Evolutionary conservation across 1,140 invertebrate genomes (phyloP).

Genomic region (Stenopsyche tienmushanensis): DNA sequence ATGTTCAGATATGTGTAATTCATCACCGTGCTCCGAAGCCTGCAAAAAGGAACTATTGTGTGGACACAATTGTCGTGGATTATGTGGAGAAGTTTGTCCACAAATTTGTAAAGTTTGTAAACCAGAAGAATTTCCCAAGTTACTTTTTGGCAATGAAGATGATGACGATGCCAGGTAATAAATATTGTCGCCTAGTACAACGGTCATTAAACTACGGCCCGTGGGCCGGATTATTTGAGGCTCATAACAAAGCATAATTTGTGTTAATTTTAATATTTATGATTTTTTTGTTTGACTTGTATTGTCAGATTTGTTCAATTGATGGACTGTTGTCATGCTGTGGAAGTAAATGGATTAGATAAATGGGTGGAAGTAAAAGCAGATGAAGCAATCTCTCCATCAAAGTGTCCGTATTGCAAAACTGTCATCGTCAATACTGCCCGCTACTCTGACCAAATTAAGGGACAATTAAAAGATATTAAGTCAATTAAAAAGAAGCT

Average conservation of each 20-base stretch:
- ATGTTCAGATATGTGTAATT: slow-evolving; percentile 56
- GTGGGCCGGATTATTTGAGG: too few species aligned
- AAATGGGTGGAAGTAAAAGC: slow-evolving; percentile 8
- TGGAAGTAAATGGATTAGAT: slow-evolving; percentile 29
- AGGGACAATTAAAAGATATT: slow-evolving; percentile 53
- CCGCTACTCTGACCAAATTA: slow-evolving; percentile 35
- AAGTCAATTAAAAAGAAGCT: slow-evolving; percentile 52
- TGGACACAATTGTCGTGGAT: slow-evolving; percentile 58
- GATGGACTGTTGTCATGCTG: slow-evolving; percentile 23
- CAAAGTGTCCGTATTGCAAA: slow-evolving; percentile 26
- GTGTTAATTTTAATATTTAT: background rate
- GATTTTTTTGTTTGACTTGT: background rate
- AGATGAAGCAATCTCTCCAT: slow-evolving; percentile 10
- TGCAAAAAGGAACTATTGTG: slow-evolving; percentile 54
- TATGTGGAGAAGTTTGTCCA: slow-evolving; percentile 62
- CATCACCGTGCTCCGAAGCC: slow-evolving; percentile 54
- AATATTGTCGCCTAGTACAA: too few species aligned
- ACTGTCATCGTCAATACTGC: slow-evolving; percentile 23
- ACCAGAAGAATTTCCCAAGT: slow-evolving; percentile 50
- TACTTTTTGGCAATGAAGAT: slow-evolving; percentile 58
- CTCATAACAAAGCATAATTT: too few species aligned
- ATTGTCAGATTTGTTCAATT: slow-evolving; percentile 27
- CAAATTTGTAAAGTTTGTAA: slow-evolving; percentile 52
- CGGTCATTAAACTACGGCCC: too few species aligned
- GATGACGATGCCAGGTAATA: slow-evolving; percentile 56